Percentiles rank a stretch among this genome's conserved stretches.
These are phyloP conservation scores for Helarctos malayanus DNA, from an alignment of 2,797 vertebrate genomes.

Conservation along the genomic window DNA sequence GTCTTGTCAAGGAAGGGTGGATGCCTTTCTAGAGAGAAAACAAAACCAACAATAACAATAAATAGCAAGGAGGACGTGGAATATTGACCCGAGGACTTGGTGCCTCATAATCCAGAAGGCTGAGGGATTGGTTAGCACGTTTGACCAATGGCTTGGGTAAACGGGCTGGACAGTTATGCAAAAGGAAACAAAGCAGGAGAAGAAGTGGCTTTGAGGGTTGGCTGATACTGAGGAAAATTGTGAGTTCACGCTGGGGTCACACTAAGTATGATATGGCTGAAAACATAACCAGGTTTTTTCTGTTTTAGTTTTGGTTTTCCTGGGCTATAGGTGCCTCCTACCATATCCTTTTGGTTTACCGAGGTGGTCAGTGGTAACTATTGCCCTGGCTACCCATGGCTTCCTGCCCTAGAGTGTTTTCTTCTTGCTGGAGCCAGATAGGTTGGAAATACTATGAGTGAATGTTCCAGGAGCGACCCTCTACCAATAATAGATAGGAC, in stretches of 20 bases:
- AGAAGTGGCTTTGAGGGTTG: background rate
- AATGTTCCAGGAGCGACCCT: background rate
- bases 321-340: background rate
- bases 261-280: background rate
- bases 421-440: background rate
- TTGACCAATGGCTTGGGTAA: background rate
- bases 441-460: background rate
- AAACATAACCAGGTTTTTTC: background rate
- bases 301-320: background rate
- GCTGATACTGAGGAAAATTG: background rate
- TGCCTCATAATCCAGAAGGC: background rate
- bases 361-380: background rate
- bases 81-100: background rate
- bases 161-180: background rate
- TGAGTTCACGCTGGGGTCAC: background rate
- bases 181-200: background rate
- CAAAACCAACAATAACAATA: background rate
- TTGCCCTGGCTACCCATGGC: fast-evolving
- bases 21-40: background rate
- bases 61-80: background rate
- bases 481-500: background rate
- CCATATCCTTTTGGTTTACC: background rate
- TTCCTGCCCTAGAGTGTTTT: background rate
- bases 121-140: background rate
- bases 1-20: background rate